Percentiles rank a stretch among this genome's conserved stretches.
phyloP scores from a whole-genome alignment of 2,888 invertebrate genomes.

The Phasia obesa region DNA sequence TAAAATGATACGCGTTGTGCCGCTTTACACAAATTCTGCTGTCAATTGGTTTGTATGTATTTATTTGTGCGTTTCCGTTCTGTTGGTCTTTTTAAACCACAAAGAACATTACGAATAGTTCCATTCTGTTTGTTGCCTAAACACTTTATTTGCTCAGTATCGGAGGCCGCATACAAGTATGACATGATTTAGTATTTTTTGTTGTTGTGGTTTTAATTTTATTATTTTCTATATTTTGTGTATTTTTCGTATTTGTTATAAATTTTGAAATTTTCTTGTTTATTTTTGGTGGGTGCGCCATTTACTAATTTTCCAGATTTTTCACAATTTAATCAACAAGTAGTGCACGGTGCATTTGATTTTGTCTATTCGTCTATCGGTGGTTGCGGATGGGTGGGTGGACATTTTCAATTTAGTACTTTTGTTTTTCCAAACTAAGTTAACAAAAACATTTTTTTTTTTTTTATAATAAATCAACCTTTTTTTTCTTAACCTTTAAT shows the following conservation, averaged over 20 bases:
- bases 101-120: constrained; percentile 42
- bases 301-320: constrained; percentile 35
- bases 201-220: too few species aligned
- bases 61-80: constrained; percentile 53
- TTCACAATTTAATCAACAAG: constrained; percentile 64
- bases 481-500: constrained; percentile 6
- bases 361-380: too few species aligned
- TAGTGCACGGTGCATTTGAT: constrained; percentile 9
- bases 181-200: constrained; percentile 46
- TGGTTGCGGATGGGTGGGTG: constrained; percentile 60
- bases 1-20: constrained; percentile 14
- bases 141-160: constrained; percentile 13
- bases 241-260: constrained; percentile 28
- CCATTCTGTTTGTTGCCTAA: constrained; percentile 44
- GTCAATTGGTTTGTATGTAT: neutral
- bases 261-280: constrained; percentile 1
- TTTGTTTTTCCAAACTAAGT: constrained; percentile 3
- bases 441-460: neutral
- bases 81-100: constrained; percentile 30
- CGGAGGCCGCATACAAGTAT: constrained; percentile 13
- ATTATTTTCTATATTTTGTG: constrained; percentile 19
- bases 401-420: constrained; percentile 41
- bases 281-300: constrained; percentile 55
- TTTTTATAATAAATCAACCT: constrained; percentile 9
- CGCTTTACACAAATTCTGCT: constrained; percentile 1